These are phyloP conservation scores for Dreissena polymorpha DNA, from an alignment of 1,140 invertebrate genomes.

Conservation along the genomic window DNA sequence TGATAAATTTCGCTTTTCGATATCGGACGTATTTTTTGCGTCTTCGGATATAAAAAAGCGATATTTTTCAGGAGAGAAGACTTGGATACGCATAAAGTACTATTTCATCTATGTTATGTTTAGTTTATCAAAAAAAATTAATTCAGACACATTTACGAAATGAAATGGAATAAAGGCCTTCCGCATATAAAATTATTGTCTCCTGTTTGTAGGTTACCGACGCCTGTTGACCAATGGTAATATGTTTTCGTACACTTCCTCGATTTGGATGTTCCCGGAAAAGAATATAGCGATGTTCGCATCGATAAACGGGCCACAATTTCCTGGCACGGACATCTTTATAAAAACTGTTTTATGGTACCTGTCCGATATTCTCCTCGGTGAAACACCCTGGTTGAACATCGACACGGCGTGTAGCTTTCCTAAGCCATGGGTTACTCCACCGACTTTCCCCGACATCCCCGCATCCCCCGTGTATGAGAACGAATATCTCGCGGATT, in stretches of 20 bases:
- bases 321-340: not conserved
- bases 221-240: conserved; percentile 29
- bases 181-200: no score
- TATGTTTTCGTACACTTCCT: conserved; percentile 33
- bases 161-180: no score
- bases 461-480: not conserved
- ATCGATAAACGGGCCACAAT: conserved; percentile 28
- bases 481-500: conserved; percentile 9
- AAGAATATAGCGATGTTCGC: conserved; percentile 27
- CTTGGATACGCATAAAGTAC: no score
- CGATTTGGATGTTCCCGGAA: conserved; percentile 39
- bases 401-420: conserved; percentile 12
- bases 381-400: conserved; percentile 29
- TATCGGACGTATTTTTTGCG: no score
- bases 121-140: no score
- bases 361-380: conserved; percentile 36
- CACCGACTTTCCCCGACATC: no score
- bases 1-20: no score
- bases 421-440: conserved; percentile 16
- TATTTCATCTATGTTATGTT: no score
- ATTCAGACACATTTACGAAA: no score
- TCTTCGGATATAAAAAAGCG: no score
- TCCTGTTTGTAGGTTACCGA: conserved; percentile 3
- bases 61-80: no score
- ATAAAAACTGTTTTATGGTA: conserved; percentile 29